Percentiles rank a stretch among this genome's conserved stretches.
These are phyloP conservation scores for Chaenogobius annularis DNA, from an alignment of 2,113 vertebrate genomes.

Conservation along the genomic window DNA sequence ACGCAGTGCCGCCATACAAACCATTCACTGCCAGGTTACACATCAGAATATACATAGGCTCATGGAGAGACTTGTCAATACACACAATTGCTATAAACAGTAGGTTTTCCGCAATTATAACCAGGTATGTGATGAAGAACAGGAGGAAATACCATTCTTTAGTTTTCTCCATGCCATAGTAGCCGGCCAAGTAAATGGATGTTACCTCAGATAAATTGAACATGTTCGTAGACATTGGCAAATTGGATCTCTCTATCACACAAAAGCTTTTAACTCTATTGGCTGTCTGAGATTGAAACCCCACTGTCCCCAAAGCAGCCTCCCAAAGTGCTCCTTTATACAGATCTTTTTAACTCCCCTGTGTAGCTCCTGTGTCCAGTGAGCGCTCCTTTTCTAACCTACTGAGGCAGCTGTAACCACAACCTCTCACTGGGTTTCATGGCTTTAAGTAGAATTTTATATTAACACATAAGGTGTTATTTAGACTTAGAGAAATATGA, in stretches of 20 bases:
- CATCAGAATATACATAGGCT: constrained; percentile 65
- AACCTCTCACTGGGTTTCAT: no score
- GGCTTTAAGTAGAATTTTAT: no score
- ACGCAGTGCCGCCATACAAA: constrained; percentile 53
- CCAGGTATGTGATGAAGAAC: constrained; percentile 54
- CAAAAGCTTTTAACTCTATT: no score
- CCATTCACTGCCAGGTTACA: constrained; percentile 60
- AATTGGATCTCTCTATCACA: neutral
- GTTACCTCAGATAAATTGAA: constrained; percentile 43
- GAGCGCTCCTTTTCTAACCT: no score
- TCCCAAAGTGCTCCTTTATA: neutral
- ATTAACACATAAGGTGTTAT: no score
- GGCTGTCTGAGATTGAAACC: no score
- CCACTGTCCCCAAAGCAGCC: neutral
- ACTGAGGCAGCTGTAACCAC: no score
- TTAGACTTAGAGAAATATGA: no score
- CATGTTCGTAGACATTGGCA: constrained; percentile 28
- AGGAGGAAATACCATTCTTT: constrained; percentile 48
- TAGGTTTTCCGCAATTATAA: constrained; percentile 42
- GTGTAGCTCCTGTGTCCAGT: no score
- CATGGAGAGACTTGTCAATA: constrained; percentile 45
- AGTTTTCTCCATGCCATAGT: constrained; percentile 39
- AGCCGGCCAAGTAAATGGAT: constrained; percentile 42
- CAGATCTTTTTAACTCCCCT: no score
- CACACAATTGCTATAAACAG: constrained; percentile 50